Evolutionary conservation across 1,140 invertebrate species (phyloP).

Genomic region (Meloidogyne exigua): DNA sequence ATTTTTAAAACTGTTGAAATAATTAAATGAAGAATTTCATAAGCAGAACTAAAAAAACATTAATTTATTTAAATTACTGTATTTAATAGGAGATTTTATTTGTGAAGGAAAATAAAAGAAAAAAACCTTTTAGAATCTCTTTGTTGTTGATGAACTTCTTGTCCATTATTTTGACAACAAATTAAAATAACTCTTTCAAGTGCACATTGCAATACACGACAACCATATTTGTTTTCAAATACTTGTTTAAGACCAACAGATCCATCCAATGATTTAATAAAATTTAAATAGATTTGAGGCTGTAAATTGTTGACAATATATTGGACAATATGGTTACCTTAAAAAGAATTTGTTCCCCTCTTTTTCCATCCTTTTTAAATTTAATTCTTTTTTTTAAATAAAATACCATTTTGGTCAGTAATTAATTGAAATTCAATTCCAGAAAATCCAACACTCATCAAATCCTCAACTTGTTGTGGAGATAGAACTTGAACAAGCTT

Average conservation of each 20-base stretch:
- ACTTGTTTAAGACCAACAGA: neutral
- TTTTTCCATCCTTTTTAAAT: too few species aligned
- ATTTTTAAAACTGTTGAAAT: slow-evolving; percentile 34
- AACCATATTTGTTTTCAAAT: slow-evolving; percentile 37
- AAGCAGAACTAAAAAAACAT: slow-evolving; percentile 22
- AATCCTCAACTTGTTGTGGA: neutral
- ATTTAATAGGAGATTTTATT: too few species aligned
- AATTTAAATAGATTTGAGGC: neutral
- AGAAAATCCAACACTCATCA: neutral
- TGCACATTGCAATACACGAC: slow-evolving; percentile 37
- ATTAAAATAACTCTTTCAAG: slow-evolving; percentile 25
- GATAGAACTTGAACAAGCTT: neutral
- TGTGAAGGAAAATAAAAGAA: neutral
- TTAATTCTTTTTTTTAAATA: neutral
- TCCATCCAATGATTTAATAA: neutral
- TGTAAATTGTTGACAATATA: neutral
- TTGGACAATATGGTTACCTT: neutral
- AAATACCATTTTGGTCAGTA: neutral
- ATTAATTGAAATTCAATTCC: neutral
- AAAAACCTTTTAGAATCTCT: neutral
- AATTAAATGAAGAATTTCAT: slow-evolving; percentile 29
- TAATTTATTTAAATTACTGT: neutral
- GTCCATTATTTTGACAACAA: slow-evolving; percentile 8
- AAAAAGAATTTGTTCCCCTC: too few species aligned
- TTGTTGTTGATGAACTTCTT: neutral